These are phyloP conservation scores for Neria commutata DNA, from an alignment of 2,888 invertebrate species.

Conservation along the genomic window DNA sequence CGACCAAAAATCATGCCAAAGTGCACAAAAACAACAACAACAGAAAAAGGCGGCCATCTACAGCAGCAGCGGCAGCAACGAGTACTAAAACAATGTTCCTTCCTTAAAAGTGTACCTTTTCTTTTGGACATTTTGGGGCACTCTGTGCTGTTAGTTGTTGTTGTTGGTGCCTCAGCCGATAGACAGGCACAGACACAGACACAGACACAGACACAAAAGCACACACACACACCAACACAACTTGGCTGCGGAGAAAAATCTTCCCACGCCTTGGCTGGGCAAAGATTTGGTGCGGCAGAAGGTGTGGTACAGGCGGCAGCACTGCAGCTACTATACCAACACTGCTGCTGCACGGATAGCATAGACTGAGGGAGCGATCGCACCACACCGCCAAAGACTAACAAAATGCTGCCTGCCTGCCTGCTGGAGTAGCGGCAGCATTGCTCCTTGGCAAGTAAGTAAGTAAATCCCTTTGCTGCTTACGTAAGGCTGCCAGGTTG, in stretches of 20 bases:
- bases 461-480: neutral
- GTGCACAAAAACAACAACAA: constrained; percentile 10
- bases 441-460: neutral
- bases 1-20: neutral
- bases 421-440: neutral
- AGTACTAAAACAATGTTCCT: constrained; percentile 1
- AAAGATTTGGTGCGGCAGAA: constrained; percentile 23
- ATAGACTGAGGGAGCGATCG: too few species aligned
- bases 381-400: neutral
- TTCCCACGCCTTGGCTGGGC: constrained; percentile 58
- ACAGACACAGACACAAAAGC: too few species aligned
- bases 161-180: neutral
- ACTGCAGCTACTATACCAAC: neutral
- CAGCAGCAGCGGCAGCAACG: constrained; percentile 3
- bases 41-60: constrained; percentile 23
- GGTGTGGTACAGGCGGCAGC: constrained; percentile 16
- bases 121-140: neutral
- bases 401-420: neutral
- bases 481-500: neutral
- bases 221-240: constrained; percentile 32
- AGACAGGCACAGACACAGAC: neutral
- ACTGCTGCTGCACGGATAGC: neutral
- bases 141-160: neutral
- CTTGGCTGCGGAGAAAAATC: constrained; percentile 50
- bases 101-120: neutral